phyloP scores from a whole-genome alignment of 2,888 invertebrate species.

The Criorhina ranunculi region DNA sequence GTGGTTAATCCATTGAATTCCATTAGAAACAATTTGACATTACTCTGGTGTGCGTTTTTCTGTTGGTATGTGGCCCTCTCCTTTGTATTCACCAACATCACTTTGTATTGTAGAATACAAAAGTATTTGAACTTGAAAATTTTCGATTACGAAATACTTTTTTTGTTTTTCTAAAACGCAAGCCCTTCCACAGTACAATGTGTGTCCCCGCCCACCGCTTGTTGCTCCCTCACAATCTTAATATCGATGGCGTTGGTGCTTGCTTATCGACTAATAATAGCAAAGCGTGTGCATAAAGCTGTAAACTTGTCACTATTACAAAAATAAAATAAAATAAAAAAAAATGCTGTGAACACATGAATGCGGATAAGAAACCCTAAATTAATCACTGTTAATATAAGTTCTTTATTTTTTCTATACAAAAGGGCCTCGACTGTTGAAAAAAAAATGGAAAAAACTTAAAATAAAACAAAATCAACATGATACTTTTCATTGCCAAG shows the following conservation, averaged over 20 bases:
- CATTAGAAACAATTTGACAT: constrained; percentile 7
- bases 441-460: constrained; percentile 6
- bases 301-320: constrained; percentile 52
- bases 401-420: constrained; percentile 47
- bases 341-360: constrained; percentile 35
- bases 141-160: constrained; percentile 44
- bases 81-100: constrained; percentile 11
- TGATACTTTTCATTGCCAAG: constrained; percentile 66
- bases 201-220: background rate
- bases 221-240: background rate
- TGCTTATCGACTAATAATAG: constrained; percentile 45
- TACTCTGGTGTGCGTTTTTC: background rate
- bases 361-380: constrained; percentile 49
- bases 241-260: constrained; percentile 26
- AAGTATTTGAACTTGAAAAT: constrained; percentile 71
- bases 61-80: constrained; percentile 1
- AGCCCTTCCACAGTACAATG: constrained; percentile 45
- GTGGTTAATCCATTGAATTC: constrained; percentile 7
- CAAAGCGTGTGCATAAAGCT: constrained; percentile 51
- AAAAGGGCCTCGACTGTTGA: constrained; percentile 43
- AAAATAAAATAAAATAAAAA: constrained; percentile 10
- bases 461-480: constrained; percentile 41
- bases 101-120: background rate
- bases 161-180: constrained; percentile 18
- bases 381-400: constrained; percentile 51